Percentiles rank a stretch among this genome's conserved stretches.
Conservation (phyloP, 2,113 vertebrate species). For the Periophthalmus modestus region DNA sequence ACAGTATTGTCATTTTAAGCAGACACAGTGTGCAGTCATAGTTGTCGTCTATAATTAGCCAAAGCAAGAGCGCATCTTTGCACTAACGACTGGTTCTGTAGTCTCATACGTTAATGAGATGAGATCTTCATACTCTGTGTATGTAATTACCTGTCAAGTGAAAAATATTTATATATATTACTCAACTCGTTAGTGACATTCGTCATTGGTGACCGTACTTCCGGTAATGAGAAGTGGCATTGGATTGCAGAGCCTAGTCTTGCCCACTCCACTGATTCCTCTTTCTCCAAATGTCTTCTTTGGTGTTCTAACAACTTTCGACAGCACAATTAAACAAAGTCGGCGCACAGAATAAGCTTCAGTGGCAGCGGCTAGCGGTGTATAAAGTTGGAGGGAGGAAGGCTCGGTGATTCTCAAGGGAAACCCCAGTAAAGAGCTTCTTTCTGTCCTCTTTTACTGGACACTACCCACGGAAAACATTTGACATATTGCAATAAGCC, state of each 20-base stretch:
- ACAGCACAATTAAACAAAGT: conserved; percentile 14
- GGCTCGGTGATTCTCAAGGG: not conserved
- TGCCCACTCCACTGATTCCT: not conserved
- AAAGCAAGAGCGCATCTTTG: not conserved
- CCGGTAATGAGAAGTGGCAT: not conserved
- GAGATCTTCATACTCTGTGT: not conserved
- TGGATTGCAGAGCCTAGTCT: not conserved
- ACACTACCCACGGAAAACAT: not conserved
- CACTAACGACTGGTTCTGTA: not conserved
- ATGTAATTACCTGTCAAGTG: not conserved
- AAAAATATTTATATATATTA: not conserved
- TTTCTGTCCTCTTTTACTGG: not conserved
- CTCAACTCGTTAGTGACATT: not conserved
- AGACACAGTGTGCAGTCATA: not conserved
- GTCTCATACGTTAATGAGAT: not conserved
- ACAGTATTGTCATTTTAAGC: no score
- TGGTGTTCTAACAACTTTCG: conserved; percentile 9
- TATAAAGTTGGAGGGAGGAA: not conserved
- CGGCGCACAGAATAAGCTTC: not conserved
- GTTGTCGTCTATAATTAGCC: not conserved
- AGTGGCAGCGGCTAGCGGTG: not conserved
- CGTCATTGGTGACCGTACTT: not conserved
- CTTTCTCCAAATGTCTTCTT: conserved; percentile 1
- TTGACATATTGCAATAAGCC: not conserved
- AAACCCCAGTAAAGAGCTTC: not conserved